Base-by-base conservation (phyloP, 2,113 vertebrate genomes). In the Bubo blakistoni region DNA sequence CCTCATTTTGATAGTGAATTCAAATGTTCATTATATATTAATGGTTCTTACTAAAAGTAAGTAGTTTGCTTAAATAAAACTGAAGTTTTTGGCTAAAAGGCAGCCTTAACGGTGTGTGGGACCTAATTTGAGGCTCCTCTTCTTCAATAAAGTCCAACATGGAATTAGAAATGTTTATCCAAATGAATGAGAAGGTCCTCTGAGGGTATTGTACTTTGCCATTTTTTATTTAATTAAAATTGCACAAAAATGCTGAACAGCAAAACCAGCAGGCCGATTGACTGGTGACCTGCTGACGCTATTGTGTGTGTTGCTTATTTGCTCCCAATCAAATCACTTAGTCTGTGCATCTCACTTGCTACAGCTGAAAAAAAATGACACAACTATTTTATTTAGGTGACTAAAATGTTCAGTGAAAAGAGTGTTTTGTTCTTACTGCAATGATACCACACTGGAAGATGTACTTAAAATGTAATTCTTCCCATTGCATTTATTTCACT, bases 41-140 rank as follows among this genome's bases (percentile, higher is more conserved):
- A 76, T 82, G 71, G 95, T 97, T 97, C 93, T 71, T 81, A 95
- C 91, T 94, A 94, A 88, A 81, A 90, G 90, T 83, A 90, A 87
- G 49, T 82, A 88, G 42, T 81, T 94, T 94, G 79, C 92, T 93
- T 94, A 93, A 93, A 85, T 95, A 46, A 79, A 96, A 72, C 66
- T 77, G 34, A 62, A 46, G 80, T 32, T 97, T 94, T 96, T 85
- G 95, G 94, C 95, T 92, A 80, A 94, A 96, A 89, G 88, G 91
- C 90, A 96, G 92, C 86, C 91, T 86, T 96, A 87, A 94, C 0
- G 14, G 90, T 92, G 91, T 96, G 51, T 93, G 94, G 92, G 92
- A 96, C 86, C 86, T 89, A 90, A 88, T 93, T 51, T 77, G 79
- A 87, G 79, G 78, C 81, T 95, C 93, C 90, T 92, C 77, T 95